phyloP scores from a whole-genome alignment of 2,113 vertebrate genomes.

The Etia nguti region DNA sequence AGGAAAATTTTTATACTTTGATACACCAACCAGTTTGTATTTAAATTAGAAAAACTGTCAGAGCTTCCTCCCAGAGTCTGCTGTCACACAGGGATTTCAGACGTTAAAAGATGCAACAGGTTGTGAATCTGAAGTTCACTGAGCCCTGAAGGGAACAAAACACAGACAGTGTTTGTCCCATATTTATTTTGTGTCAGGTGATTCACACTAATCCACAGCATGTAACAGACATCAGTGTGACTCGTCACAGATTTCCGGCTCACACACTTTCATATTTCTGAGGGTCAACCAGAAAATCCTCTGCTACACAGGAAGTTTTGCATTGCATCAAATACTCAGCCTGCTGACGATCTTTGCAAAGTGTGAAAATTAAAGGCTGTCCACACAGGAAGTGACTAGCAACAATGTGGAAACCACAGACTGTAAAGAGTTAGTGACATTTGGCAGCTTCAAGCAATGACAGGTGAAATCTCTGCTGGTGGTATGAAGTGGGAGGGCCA shows the following conservation, averaged over 20 bases:
- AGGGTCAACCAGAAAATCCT: background rate
- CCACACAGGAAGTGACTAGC: too few relatives aligned
- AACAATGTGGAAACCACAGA: too few relatives aligned
- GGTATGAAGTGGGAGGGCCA: too few relatives aligned
- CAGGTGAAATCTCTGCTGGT: too few relatives aligned
- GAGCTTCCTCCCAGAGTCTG: background rate
- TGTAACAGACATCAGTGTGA: background rate
- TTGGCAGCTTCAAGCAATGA: too few relatives aligned
- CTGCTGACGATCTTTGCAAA: too few relatives aligned
- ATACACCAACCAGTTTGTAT: background rate
- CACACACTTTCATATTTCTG: background rate
- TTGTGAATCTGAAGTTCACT: background rate
- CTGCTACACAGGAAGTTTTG: background rate
- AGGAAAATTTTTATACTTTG: fast-evolving
- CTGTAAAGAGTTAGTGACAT: too few relatives aligned
- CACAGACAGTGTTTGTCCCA: too few relatives aligned
- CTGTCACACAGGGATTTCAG: too few relatives aligned
- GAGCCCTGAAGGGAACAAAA: background rate
- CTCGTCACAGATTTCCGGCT: background rate
- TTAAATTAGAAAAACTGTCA: background rate
- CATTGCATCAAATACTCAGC: background rate
- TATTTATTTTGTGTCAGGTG: background rate
- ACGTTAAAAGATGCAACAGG: background rate
- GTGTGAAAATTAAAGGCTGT: too few relatives aligned
- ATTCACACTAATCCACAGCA: background rate